A percentile compares a stretch with the other conserved stretches of the same genome.
phyloP scores from a whole-genome alignment of 2,113 vertebrate species.

The Bufo gargarizans region DNA sequence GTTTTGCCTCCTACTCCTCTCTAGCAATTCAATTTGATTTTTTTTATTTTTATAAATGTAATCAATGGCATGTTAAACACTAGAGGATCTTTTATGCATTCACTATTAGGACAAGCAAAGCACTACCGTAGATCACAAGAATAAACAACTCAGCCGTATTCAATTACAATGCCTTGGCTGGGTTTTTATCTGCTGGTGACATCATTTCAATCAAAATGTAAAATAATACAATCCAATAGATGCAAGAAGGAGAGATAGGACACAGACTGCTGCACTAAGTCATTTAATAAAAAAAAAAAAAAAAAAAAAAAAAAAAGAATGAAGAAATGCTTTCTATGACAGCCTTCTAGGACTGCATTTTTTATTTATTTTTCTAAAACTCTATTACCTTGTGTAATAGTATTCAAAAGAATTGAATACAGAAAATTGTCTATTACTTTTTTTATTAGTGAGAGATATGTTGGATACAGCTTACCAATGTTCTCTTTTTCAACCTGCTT shows the following conservation, averaged over 20 bases:
- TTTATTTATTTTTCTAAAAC: slow-evolving; percentile 76
- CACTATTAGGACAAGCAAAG: slow-evolving; percentile 88
- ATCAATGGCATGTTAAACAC: slow-evolving; percentile 93
- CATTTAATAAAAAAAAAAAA: slow-evolving; percentile 84
- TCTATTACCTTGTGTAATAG: slow-evolving; percentile 90
- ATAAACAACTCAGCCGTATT: slow-evolving; percentile 95
- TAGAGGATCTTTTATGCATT: slow-evolving; percentile 93
- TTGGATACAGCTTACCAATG: slow-evolving; percentile 81
- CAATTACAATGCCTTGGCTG: slow-evolving; percentile 90
- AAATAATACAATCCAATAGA: slow-evolving; percentile 98
- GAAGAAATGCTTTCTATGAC: slow-evolving; percentile 78
- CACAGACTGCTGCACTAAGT: slow-evolving; percentile 92
- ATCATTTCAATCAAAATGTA: slow-evolving; percentile 99
- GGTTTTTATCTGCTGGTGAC: slow-evolving; percentile 93
- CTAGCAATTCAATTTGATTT: slow-evolving; percentile 63
- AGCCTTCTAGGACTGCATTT: slow-evolving; percentile 83
- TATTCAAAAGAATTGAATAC: slow-evolving; percentile 83
- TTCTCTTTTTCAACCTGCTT: slow-evolving; percentile 66
- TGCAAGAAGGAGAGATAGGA: slow-evolving; percentile 90
- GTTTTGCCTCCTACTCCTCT: slow-evolving; percentile 6
- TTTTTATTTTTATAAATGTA: slow-evolving; percentile 83
- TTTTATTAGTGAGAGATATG: slow-evolving; percentile 87
- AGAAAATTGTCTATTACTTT: slow-evolving; percentile 85
- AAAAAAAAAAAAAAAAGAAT: slow-evolving; percentile 66
- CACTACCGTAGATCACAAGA: slow-evolving; percentile 87